Percentiles rank a stretch among this genome's conserved stretches.
Evolutionary conservation across 2,113 vertebrate genomes (phyloP).

Genomic region (Megaceryle torquata): DNA sequence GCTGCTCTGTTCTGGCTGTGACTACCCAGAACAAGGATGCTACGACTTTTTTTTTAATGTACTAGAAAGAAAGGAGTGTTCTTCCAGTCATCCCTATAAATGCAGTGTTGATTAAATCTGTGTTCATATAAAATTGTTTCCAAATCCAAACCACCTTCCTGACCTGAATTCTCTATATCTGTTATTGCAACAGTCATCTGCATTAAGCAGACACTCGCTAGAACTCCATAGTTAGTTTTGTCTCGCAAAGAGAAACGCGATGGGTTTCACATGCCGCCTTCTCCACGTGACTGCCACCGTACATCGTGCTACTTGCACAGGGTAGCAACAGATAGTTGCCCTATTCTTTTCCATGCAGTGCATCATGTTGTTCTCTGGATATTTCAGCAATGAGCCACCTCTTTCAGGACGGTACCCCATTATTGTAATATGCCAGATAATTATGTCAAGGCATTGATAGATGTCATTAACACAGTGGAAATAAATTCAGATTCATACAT

Average conservation of each 20-base stretch:
- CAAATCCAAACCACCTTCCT: neutral
- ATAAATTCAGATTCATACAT: conserved; percentile 38
- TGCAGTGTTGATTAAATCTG: neutral
- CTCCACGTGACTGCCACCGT: neutral
- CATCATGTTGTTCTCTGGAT: neutral
- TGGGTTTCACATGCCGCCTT: neutral
- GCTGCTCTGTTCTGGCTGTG: neutral
- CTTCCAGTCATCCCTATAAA: neutral
- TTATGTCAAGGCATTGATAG: conserved; percentile 18
- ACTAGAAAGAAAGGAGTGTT: neutral
- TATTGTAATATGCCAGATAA: neutral
- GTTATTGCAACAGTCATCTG: too few species aligned
- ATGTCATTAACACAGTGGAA: conserved; percentile 36
- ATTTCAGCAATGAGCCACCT: neutral
- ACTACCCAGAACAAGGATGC: neutral
- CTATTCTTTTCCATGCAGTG: neutral
- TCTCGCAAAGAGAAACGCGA: too few species aligned
- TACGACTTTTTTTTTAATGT: accelerated
- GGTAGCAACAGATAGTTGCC: neutral
- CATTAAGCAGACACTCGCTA: neutral
- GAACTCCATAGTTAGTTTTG: accelerated
- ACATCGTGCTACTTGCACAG: accelerated
- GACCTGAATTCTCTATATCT: neutral
- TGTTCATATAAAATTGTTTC: neutral
- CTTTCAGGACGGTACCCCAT: neutral